phyloP scores from a whole-genome alignment of 2,888 invertebrate genomes.

The Bellardia bayeri region DNA sequence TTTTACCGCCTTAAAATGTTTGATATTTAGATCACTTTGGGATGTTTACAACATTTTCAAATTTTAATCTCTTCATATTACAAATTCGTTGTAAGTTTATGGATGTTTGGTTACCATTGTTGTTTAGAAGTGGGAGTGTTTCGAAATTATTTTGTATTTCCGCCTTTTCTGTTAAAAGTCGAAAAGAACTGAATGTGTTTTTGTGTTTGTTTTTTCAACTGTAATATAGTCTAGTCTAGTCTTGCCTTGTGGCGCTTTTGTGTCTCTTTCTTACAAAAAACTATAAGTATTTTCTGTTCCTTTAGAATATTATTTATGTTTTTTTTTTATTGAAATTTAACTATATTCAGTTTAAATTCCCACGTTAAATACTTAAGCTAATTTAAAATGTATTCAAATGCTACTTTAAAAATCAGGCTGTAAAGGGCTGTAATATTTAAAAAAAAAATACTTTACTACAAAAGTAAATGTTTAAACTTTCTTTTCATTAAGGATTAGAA shows the following conservation, averaged over 20 bases:
- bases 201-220: constrained; percentile 12
- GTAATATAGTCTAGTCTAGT: constrained; percentile 19
- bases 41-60: not conserved
- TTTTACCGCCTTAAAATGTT: constrained; percentile 2
- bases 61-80: constrained; percentile 27
- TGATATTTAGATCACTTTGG: not conserved
- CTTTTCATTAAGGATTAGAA: too few relatives aligned
- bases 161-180: constrained; percentile 44
- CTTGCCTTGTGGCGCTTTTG: constrained; percentile 27
- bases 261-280: constrained; percentile 3
- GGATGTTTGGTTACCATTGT: not conserved
- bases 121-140: constrained; percentile 57
- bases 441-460: not conserved
- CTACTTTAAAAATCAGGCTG: not conserved
- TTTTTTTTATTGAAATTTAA: constrained; percentile 19
- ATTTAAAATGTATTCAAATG: not conserved
- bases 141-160: constrained; percentile 13
- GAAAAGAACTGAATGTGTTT: too few relatives aligned
- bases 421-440: not conserved
- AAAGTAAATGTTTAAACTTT: not conserved
- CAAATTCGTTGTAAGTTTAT: constrained; percentile 39
- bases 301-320: constrained; percentile 55
- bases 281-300: constrained; percentile 15
- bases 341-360: constrained; percentile 34
- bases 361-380: constrained; percentile 27